Evolutionary conservation across 2,113 vertebrate species (phyloP).

Genomic region (Eretmochelys imbricata): DNA sequence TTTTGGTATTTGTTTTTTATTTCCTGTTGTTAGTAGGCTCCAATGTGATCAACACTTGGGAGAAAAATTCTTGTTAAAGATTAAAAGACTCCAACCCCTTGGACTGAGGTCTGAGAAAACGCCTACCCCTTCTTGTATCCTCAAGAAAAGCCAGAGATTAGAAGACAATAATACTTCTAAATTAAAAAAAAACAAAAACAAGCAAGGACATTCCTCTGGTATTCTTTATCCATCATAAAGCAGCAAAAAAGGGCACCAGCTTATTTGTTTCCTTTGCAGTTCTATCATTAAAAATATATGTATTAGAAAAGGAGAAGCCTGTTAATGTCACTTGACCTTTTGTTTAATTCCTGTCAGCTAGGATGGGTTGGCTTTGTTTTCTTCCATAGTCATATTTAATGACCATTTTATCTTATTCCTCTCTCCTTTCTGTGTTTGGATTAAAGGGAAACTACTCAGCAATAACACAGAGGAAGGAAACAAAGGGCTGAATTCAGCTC

Average conservation of each 20-base stretch:
- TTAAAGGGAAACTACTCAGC: not conserved
- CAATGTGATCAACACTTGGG: not conserved
- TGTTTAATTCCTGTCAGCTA: not conserved
- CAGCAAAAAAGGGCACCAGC: not conserved
- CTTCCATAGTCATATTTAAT: not conserved
- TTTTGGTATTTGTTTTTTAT: not conserved
- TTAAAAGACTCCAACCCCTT: not conserved
- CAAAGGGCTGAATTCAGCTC: not conserved
- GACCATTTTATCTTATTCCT: not conserved
- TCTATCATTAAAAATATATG: not conserved
- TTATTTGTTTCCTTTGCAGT: not conserved
- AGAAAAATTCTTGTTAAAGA: conserved; percentile 12
- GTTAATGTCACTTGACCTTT: not conserved
- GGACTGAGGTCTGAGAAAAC: too few relatives aligned
- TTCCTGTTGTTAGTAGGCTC: not conserved
- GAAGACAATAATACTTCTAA: conserved; percentile 15
- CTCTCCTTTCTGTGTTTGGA: not conserved
- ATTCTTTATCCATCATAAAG: not conserved
- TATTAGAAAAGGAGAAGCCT: not conserved
- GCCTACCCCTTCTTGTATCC: not conserved
- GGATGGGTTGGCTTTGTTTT: not conserved
- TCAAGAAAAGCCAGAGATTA: not conserved
- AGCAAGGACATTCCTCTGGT: not conserved
- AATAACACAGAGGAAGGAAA: not conserved
- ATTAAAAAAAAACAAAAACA: conserved; percentile 3